Evolutionary conservation across 2,888 invertebrate genomes (phyloP).

Genomic region (Spodoptera picta): DNA sequence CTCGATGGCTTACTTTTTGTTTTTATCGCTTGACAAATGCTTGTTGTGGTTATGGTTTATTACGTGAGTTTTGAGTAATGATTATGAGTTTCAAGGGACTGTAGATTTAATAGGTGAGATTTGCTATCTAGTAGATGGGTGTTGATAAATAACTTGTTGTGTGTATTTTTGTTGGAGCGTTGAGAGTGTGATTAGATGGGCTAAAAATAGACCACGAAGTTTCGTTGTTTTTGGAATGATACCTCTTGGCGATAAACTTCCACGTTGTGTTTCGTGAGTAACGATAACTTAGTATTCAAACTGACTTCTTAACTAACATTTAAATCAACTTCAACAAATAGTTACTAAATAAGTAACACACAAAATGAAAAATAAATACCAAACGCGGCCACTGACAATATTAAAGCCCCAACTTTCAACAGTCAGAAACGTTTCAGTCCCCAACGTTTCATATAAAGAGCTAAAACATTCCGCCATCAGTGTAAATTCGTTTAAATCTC

Average conservation of each 20-base stretch:
- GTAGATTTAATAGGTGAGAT: not conserved
- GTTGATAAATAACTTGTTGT: conserved; percentile 2
- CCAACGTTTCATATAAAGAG: conserved; percentile 40
- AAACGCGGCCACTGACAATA: conserved; percentile 25
- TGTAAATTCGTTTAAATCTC: conserved; percentile 53
- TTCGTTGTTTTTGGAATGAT: no score
- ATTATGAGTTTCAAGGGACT: conserved; percentile 32
- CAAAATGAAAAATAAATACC: conserved; percentile 4
- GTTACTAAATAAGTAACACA: not conserved
- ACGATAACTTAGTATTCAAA: no score
- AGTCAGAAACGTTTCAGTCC: conserved; percentile 34
- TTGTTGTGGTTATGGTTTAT: conserved; percentile 54
- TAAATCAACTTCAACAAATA: not conserved
- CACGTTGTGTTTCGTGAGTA: no score
- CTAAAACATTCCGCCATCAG: conserved; percentile 42
- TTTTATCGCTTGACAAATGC: conserved; percentile 61
- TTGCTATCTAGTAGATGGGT: no score
- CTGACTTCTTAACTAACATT: not conserved
- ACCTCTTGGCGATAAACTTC: no score
- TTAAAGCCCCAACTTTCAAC: conserved; percentile 40
- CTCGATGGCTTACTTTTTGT: conserved; percentile 59
- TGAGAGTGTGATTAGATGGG: not conserved
- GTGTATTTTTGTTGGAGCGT: conserved; percentile 3
- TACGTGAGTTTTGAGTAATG: conserved; percentile 46
- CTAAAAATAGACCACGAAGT: no score